Conservation (phyloP, 2,797 vertebrate species). For the Molossus alvarezi region DNA sequence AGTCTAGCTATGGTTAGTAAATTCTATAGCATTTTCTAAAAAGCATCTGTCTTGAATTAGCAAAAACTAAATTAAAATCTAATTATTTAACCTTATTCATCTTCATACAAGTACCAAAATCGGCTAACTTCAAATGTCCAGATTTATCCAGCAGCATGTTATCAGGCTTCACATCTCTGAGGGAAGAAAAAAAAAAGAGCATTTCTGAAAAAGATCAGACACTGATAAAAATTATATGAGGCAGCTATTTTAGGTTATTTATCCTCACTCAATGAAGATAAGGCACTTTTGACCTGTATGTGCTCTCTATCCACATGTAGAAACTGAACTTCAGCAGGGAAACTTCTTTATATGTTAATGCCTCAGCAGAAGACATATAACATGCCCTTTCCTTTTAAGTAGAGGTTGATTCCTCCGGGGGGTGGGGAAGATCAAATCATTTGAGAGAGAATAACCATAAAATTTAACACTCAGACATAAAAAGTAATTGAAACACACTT, state of each 20-base stretch:
- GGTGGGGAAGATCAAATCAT: constrained; percentile 21
- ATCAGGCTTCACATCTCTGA: constrained; percentile 99
- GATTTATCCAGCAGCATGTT: constrained; percentile 99
- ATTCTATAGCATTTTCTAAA: constrained; percentile 68
- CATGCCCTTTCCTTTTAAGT: background rate
- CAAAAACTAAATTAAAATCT: constrained; percentile 75
- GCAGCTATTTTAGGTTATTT: constrained; percentile 25
- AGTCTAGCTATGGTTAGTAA: constrained; percentile 59
- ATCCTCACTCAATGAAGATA: constrained; percentile 11
- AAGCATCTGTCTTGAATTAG: constrained; percentile 67
- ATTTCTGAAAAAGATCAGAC: constrained; percentile 69
- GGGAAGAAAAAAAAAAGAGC: constrained; percentile 67
- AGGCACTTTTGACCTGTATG: background rate
- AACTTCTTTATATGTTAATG: constrained; percentile 49
- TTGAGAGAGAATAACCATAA: constrained; percentile 58
- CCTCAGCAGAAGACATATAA: background rate
- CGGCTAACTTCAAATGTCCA: constrained; percentile 98
- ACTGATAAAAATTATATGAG: constrained; percentile 44
- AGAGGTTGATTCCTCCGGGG: constrained; percentile 17
- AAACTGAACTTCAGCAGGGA: constrained; percentile 11
- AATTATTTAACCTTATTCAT: constrained; percentile 97
- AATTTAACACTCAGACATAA: constrained; percentile 31
- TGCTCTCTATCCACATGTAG: background rate
- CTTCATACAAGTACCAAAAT: constrained; percentile 99
- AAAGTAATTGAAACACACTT: constrained; percentile 54